A percentile compares a stretch with the other conserved stretches of the same genome.
Conservation (phyloP, 2,113 vertebrate species). For the Stomatorhinus ivindoensis region DNA sequence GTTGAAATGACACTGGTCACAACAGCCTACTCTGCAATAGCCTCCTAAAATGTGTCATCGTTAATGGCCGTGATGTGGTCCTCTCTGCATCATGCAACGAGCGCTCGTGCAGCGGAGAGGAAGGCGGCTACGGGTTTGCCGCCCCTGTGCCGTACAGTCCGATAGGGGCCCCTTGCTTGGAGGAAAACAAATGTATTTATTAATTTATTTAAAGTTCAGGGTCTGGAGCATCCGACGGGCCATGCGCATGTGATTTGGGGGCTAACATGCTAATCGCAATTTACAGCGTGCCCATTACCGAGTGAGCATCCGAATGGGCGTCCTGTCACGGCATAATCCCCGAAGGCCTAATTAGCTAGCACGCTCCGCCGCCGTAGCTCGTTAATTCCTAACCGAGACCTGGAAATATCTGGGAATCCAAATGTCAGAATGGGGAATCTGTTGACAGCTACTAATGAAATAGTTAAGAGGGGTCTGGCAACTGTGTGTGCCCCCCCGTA, state of each 20-base stretch:
- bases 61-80: not conserved
- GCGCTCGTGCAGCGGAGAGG: not conserved
- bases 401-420: not conserved
- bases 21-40: not conserved
- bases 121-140: not conserved
- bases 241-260: too few relatives aligned
- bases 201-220: not conserved
- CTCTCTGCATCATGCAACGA: not conserved
- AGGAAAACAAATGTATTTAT: not conserved
- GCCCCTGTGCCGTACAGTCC: not conserved
- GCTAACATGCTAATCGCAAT: not conserved
- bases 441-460: slow-evolving; percentile 2
- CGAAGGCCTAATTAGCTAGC: not conserved
- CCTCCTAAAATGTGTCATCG: not conserved
- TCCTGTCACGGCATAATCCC: not conserved
- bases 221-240: not conserved
- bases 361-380: not conserved
- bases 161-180: not conserved
- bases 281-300: not conserved
- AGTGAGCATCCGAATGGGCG: not conserved
- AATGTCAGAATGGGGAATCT: not conserved
- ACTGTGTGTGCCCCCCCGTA: not conserved
- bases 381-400: not conserved
- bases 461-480: not conserved
- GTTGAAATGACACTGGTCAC: not conserved